Percentiles rank a stretch among this genome's conserved stretches.
Evolutionary conservation across 2,888 invertebrate species (phyloP).

Genomic region (Caprella mutica): DNA sequence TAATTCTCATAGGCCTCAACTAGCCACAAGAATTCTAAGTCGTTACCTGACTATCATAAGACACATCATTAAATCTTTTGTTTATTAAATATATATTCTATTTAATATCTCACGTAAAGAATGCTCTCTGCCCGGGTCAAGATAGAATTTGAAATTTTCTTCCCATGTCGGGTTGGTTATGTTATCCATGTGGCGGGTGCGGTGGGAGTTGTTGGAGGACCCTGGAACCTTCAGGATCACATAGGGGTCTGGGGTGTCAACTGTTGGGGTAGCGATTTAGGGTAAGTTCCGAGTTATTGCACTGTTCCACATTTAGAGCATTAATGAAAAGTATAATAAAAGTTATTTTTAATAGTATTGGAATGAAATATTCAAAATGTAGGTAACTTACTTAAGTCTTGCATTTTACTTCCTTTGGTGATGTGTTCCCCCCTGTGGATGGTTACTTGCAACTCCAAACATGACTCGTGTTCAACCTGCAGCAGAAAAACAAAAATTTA

Average conservation of each 20-base stretch:
- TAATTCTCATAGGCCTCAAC: no score
- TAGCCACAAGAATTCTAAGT: no score
- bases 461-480: constrained; percentile 41
- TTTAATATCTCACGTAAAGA: constrained; percentile 39
- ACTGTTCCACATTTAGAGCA: no score
- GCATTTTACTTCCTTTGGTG: constrained; percentile 39
- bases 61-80: no score
- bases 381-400: constrained; percentile 40
- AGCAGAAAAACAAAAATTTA: no score
- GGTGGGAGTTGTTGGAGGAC: constrained; percentile 40
- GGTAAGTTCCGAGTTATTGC: no score
- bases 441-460: constrained; percentile 39
- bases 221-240: constrained; percentile 39
- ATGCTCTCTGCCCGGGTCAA: constrained; percentile 39
- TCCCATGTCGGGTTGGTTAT: constrained; percentile 41
- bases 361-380: no score
- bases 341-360: no score
- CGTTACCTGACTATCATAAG: no score
- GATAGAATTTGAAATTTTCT: constrained; percentile 40
- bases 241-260: constrained; percentile 41
- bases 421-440: constrained; percentile 39
- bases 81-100: no score
- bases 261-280: no score
- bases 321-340: no score
- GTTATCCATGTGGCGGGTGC: constrained; percentile 40